A percentile compares a stretch with the other conserved stretches of the same genome.
Evolutionary conservation across 2,113 vertebrate species (phyloP).

Genomic region (Nyctereutes procyonoides): DNA sequence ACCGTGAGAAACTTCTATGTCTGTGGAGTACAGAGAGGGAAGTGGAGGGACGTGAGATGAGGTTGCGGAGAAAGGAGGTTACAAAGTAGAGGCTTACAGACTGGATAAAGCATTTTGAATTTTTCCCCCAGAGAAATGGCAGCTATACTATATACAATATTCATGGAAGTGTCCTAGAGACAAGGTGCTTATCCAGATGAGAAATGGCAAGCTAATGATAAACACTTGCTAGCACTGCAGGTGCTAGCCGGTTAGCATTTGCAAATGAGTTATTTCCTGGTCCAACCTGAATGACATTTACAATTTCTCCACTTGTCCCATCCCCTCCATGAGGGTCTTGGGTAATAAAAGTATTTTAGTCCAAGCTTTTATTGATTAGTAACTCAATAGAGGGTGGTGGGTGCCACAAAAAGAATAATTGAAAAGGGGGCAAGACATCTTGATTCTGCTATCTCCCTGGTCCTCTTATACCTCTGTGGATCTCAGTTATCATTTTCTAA

Average conservation of each 20-base stretch:
- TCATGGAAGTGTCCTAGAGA: neutral
- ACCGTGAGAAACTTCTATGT: neutral
- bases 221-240: neutral
- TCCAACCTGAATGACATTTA: neutral
- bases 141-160: neutral
- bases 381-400: neutral
- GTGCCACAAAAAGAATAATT: neutral
- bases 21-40: accelerated
- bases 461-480: neutral
- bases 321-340: neutral
- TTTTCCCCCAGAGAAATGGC: neutral
- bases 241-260: neutral
- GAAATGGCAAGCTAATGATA: neutral
- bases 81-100: neutral
- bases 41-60: neutral
- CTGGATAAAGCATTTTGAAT: neutral
- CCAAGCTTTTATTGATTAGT: neutral
- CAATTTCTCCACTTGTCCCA: neutral
- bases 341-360: neutral
- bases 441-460: neutral
- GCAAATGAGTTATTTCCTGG: neutral
- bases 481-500: neutral
- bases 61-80: neutral
- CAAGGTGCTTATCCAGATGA: neutral
- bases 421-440: neutral